Evolutionary conservation across 1,140 invertebrate species (phyloP), one percentile per base, ranked within the genome.

Genomic region (Ctenoplectra terminalis): DNA sequence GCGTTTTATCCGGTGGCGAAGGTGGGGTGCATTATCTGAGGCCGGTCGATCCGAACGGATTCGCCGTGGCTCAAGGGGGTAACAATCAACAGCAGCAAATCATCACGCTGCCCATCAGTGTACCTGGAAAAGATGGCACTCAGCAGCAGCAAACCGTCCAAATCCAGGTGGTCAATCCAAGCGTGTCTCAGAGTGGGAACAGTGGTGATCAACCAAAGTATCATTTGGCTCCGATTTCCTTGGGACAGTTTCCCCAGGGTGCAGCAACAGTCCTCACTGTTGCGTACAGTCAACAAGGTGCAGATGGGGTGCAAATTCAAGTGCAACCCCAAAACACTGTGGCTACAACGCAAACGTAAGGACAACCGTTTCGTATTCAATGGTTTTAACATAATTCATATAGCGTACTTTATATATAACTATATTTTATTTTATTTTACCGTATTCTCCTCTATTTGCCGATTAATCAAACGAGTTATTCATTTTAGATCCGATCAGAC

Each of bases 21-120:
- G 95, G 95, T 84, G 96, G 96, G 3, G 95, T 97, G n/a, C 96
- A 97, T 87, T 97, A 97, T 88, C 92, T 97, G 61, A 95, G 96
- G 34, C 95, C 96, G 2, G 92, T 97, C 29, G 96, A 97, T 84
- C 94, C 95, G 1, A 95, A 95, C 86, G 94, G 94, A 0, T 95
- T 95, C 75, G 91, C 94, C 1, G 92, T 94, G 1, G 88, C 93
- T 23, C 92, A 91, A 60, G 87, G 92, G 50, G 83, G 91, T 67
- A 94, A 92, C 60, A 94, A 92, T 75, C 94, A 95, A 56, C 93
- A 94, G 58, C 95, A 95, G 86, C 95, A 96, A 81, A 95, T 97
- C 43, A 96, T 97, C 73, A 96, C 96, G 4, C 90, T 97, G 87
- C 96, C 96, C 13, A 97, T 97, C 75, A 95, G 95, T 1, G 95